Base-by-base conservation (phyloP, 2,113 vertebrate species). In the Perca schrenkii region DNA sequence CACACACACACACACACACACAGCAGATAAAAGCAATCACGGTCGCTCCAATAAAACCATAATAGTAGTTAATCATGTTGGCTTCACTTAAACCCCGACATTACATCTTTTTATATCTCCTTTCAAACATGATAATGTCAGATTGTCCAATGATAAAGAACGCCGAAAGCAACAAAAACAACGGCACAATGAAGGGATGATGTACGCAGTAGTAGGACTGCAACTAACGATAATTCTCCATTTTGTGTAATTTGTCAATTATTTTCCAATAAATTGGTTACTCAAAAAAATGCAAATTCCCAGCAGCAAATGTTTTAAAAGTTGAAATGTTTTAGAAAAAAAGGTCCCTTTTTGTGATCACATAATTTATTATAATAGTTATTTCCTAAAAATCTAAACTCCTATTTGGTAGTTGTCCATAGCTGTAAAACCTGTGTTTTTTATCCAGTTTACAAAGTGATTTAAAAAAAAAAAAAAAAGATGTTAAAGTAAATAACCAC, bases 11-110 rank as follows among this genome's bases (percentile, higher is more conserved):
- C n/a, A 60, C 53, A 74, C 53, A 74, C 75, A 72, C 15, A 66
- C 34, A 34, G 5, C 34, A 34, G 34, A 89, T 83, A 56, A 86
- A 85, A 71, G 60, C 74, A 78, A 70, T 80, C 73, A 77, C 61
- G 16, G 64, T 83, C 53, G 52, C 17, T 49, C 54, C 58, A 65
- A n/a, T 76, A 21, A 86, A 80, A 53, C 50, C 2, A 17, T 62
- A 79, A 28, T 63, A 52, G 25, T 2, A 79, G 47, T 52, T 80
- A 62, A 83, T 86, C 71, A 65, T 28, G 34, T 43, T 70, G 34
- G 34, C 34, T 34, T 6, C 34, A 34, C 34, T 34, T 65, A 73
- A 67, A 21, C 7, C 17, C 25, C 57, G 46, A 52, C 67, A 77
- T n/a, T 12, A 3, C 14, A 67, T 69, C 7, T 17, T 19, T 22